Base-by-base conservation (phyloP, 2,888 invertebrate species). In the Pseudococcus longispinus region DNA sequence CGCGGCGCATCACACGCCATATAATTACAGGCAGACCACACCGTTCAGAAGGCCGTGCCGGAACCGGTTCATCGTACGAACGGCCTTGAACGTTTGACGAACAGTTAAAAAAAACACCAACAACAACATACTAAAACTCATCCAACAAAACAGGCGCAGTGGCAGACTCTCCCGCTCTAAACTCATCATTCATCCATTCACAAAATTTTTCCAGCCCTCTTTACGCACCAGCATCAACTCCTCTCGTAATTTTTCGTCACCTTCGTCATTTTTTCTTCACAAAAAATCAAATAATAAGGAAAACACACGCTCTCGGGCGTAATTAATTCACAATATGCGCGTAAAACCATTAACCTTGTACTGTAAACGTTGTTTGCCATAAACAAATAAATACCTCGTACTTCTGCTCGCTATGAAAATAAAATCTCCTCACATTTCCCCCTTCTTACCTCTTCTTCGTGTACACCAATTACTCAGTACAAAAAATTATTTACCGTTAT, bases 51-150 rank as follows among this genome's bases (percentile, higher is more conserved):
- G 77, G 77, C 77, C 42, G 77, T 42, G 42, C 77, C 77, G 77
- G 77, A 85, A 85, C 85, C 85, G 85, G 85, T 85, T 85, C 85
- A 65, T 80, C 77, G 77, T 80, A 85, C 85, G 85, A 65, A 70
- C 70, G 65, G 65, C 85, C 85, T 85, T 85, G 85, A 85, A 70
- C 70, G 85, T 65, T 65, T 65, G 60, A 65, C 26, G 29, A 80
- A 60, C 51, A n/a, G 51, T 51, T 46, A 29, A 42, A 37, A 20
- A 13, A 32, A 60, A 29, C 32, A 83, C 18, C 83, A 83, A 83
- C 23, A 46, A 83, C 44, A 83, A 29, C 32, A 29, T 13, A 23
- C 42, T 20, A 42, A 80, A 23, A 83, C 51, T 26, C 42, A 26
- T 51, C 44, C 42, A 29, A 42, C 29, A 42, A 20, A 80, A 32